These are phyloP conservation scores for Podiceps cristatus DNA, from an alignment of 2,113 vertebrate genomes.

Conservation along the genomic window DNA sequence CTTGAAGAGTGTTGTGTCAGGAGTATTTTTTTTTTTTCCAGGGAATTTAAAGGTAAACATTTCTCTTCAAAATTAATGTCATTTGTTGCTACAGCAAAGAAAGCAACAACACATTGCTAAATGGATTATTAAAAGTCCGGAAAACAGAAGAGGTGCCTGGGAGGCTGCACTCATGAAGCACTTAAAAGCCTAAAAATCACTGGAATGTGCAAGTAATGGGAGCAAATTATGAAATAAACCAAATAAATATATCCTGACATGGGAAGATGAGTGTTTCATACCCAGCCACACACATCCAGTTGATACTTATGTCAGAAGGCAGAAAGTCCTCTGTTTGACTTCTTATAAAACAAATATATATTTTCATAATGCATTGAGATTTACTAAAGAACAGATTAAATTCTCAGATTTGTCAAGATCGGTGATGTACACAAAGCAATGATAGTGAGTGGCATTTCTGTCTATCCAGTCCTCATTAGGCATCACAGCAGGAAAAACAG, in stretches of 20 bases:
- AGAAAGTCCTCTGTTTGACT: background rate
- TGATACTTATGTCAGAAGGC: background rate
- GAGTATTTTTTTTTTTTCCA: background rate
- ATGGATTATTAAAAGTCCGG: conserved; percentile 35
- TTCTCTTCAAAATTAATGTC: conserved; percentile 34
- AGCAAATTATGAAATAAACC: conserved; percentile 45
- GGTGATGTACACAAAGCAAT: background rate
- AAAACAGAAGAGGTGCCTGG: conserved; percentile 41
- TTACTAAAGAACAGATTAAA: background rate
- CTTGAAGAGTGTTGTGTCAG: background rate
- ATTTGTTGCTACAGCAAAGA: conserved; percentile 44
- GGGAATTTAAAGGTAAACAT: conserved; percentile 44
- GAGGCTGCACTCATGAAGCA: conserved; percentile 5
- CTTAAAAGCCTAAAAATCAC: conserved; percentile 15
- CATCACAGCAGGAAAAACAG: background rate
- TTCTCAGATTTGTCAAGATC: background rate
- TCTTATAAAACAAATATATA: background rate
- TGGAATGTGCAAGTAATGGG: conserved; percentile 41
- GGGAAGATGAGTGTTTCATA: background rate
- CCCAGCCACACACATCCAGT: background rate
- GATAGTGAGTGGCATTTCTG: background rate
- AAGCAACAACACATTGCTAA: conserved; percentile 25
- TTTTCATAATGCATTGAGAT: background rate
- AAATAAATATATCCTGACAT: conserved; percentile 15
- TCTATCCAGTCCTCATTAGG: background rate